Base-by-base conservation (phyloP, 2,113 vertebrate genomes). In the Oxygymnocypris stewartii region DNA sequence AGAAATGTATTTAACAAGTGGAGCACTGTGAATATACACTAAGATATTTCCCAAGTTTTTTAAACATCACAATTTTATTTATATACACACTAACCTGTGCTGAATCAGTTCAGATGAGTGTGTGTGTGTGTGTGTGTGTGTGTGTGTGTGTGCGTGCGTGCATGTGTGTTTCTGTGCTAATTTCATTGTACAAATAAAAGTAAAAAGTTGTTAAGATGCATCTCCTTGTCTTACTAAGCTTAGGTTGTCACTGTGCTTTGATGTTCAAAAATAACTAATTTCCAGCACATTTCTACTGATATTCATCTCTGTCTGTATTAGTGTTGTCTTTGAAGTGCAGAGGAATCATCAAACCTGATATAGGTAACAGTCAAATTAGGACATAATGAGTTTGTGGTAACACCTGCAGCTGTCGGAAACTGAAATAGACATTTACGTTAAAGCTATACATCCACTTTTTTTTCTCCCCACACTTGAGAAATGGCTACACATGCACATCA, bases 401-500 rank as follows among this genome's bases (percentile, higher is more conserved):
- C 61, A 69, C 80, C 61, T 82, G 61, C 40, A 20, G 61, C n/a
- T 65, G 25, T 23, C 49, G 37, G 47, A 57, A 23, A 79, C 80
- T 67, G 11, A 82, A 67, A 82, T 44, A 47, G 40, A 82, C 8
- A 25, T 20, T n/a, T 82, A 31, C 8, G 79, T 82, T 82, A 12
- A 82, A 42, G n/a, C n/a, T n/a, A n/a, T 40, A 61, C 23, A 61
- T 61, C 35, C 23, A 20, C n/a, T 35, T 8, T 23, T 35, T 75
- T 13, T 35, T 54, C 7, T 6, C 12, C 23, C n/a, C 20, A n/a
- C 40, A 75, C 40, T n/a, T 42, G 40, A 75, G 12, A 47, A 47
- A 13, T 25, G 42, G 37, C 20, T 44, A 42, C 16, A 75, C 42
- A 25, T 13, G 18, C 69, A 40, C 69, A 20, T 59, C 2, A 59